Conservation (phyloP, 2,888 invertebrate species). For the Magallana nippona region DNA sequence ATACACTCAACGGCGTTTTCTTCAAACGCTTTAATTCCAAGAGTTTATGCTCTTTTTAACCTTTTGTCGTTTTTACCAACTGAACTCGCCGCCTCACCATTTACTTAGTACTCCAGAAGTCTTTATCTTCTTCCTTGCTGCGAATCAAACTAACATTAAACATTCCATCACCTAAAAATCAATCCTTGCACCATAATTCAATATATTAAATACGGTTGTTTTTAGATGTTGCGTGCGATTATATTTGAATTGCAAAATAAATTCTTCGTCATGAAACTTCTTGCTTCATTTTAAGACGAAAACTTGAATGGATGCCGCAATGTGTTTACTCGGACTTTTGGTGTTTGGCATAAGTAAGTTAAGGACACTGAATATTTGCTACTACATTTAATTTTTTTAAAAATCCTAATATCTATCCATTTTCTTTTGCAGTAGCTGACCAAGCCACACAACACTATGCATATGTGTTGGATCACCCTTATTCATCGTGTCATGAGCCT, state of each 20-base stretch:
- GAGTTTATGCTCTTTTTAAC: not conserved
- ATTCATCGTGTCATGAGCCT: conserved; percentile 84
- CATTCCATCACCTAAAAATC: conserved; percentile 8
- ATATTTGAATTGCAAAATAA: not conserved
- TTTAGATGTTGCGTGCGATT: not conserved
- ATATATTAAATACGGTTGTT: not conserved
- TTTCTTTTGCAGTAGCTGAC: conserved; percentile 34
- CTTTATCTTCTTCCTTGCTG: conserved; percentile 8
- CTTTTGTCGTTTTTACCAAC: conserved; percentile 3
- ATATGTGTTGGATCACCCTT: conserved; percentile 63
- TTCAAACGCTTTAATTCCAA: not conserved
- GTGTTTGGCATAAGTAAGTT: not conserved
- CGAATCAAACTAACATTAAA: not conserved
- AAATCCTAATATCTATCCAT: not conserved
- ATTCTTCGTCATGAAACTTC: not conserved
- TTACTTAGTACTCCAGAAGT: not conserved
- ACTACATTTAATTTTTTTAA: not conserved
- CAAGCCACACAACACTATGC: conserved; percentile 63
- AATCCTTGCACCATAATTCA: not conserved
- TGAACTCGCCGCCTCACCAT: conserved; percentile 15
- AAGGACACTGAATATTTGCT: not conserved
- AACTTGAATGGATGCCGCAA: not conserved
- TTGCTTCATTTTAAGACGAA: not conserved
- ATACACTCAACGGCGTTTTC: not conserved
- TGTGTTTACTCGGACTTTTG: not conserved